Evolutionary conservation across 2,888 invertebrate species (phyloP), one percentile per base, ranked within the genome.

Genomic region (Cataglyphis albicans): DNA sequence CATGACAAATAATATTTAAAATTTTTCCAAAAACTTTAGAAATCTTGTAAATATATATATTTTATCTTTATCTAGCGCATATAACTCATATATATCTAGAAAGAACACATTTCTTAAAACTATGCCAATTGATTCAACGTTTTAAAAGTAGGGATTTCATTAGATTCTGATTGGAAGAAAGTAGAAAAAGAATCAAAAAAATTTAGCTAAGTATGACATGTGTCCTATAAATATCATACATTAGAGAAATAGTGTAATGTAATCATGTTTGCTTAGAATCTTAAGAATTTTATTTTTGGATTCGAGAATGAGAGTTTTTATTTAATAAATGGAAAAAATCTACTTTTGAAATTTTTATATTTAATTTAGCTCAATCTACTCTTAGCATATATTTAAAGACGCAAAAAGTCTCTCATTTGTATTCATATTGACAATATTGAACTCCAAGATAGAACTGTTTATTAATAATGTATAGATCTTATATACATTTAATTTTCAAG

Each of bases 381-480:
- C 18, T n/a, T 52, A 73, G 32, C 48, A 48, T 6, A 48, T 32
- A n/a, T 29, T 73, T 1, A 25, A 61, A 61, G 15, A 1, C 18
- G 15, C 29, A 32, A 29, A 63, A 74, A n/a, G 5, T 25, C 5
- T 9, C 10, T 2, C 7, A 75, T 64, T 64, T 52, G 5, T 32
- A 74, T 63, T 74, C 15, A 57, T 57, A 72, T 57, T 38, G 7
- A 0, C 2, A 63, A 48, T 48, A 38, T 25, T 38, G 7, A 29
- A 29, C 1, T 64, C 21, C 21, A 73, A 73, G 6, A 10, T 68
- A 3, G 12, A 57, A 38, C 35, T 70, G 9, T 59, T 73, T 2
- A 32, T 59, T 41, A 73, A 73, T 72, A 38, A 59, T 48, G 15
- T 25, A 48, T 59, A 44, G 15, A 41, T 41, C 12, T 44, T 25